Conservation (phyloP, 1,140 invertebrate genomes). For the Theocolax elegans region DNA sequence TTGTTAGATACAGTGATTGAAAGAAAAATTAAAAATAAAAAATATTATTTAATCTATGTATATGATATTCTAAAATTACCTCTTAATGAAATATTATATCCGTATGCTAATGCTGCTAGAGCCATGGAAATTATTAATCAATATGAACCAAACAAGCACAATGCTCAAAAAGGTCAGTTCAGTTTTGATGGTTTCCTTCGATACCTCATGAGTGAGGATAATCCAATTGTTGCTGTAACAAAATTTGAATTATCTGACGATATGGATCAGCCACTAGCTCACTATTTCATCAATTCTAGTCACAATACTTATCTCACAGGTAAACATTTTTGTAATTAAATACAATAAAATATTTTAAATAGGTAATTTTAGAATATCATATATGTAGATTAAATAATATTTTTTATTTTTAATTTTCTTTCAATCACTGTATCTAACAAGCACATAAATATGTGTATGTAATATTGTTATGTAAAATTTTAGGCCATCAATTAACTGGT, state of each 20-base stretch:
- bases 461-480: too few species aligned
- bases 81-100: constrained; percentile 95
- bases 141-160: constrained; percentile 90
- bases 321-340: too few species aligned
- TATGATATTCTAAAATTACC: constrained; percentile 14
- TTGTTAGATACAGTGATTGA: background rate
- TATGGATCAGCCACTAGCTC: constrained; percentile 94
- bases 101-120: constrained; percentile 86
- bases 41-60: background rate
- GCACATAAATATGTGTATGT: too few species aligned
- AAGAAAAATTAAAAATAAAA: background rate
- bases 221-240: constrained; percentile 88
- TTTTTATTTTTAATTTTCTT: background rate
- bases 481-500: constrained; percentile 94
- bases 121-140: constrained; percentile 90
- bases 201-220: constrained; percentile 95
- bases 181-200: constrained; percentile 93
- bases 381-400: background rate
- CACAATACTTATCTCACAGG: constrained; percentile 97
- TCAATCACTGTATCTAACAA: background rate
- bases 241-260: constrained; percentile 93
- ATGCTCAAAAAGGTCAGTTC: constrained; percentile 81
- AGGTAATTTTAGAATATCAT: constrained; percentile 15
- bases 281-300: constrained; percentile 98
- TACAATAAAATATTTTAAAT: too few species aligned